Conservation (phyloP, 1,140 invertebrate species). For the Zaprionus camerounensis region DNA sequence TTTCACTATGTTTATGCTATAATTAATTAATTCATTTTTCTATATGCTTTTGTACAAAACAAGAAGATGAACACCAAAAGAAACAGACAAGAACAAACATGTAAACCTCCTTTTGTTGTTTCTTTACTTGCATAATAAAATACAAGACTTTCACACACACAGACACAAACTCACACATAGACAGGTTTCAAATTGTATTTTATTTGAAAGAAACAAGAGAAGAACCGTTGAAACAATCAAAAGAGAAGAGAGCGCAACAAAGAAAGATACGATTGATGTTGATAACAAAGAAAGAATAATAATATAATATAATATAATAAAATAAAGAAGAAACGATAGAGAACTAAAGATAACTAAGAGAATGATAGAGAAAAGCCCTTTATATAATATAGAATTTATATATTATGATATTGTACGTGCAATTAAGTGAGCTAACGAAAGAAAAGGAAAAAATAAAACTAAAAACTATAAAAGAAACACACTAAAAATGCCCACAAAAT, state of each 20-base stretch:
- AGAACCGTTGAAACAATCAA: conserved; percentile 36
- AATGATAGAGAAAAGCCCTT: conserved; percentile 34
- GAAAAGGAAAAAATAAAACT: conserved; percentile 23
- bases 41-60: conserved; percentile 4
- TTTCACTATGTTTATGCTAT: conserved; percentile 18
- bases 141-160: conserved; percentile 3
- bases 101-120: conserved; percentile 2
- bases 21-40: conserved; percentile 3
- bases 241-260: conserved; percentile 47
- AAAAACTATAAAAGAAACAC: conserved; percentile 29
- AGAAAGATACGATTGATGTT: conserved; percentile 3
- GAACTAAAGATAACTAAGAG: conserved; percentile 15
- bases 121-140: conserved; percentile 2
- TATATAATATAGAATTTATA: conserved; percentile 49
- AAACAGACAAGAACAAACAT: background rate
- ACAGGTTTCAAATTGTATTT: conserved; percentile 72
- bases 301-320: conserved; percentile 21
- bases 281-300: conserved; percentile 19
- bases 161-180: conserved; percentile 51
- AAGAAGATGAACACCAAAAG: background rate
- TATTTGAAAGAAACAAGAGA: conserved; percentile 18
- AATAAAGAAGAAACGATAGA: conserved; percentile 8
- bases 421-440: conserved; percentile 63
- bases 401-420: conserved; percentile 57
- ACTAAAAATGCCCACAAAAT: conserved; percentile 1